Conservation (phyloP, 2,888 invertebrate species). For the Isoperla grammatica region DNA sequence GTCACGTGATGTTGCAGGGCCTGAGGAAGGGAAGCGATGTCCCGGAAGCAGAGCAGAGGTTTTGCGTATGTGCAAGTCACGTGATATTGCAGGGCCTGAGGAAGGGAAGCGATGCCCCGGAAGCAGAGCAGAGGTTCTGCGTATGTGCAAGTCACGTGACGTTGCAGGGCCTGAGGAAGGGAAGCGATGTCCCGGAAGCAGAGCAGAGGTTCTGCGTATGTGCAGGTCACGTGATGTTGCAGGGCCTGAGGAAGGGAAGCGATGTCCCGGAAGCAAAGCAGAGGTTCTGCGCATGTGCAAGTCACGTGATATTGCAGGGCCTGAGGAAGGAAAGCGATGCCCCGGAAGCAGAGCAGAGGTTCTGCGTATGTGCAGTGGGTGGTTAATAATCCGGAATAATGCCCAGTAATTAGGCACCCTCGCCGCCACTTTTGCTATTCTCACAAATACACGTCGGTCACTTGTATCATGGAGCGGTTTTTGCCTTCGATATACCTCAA, state of each 20-base stretch:
- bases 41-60: too few species aligned
- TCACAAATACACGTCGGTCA: too few species aligned
- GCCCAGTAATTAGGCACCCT: conserved; percentile 13
- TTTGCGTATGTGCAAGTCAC: background rate
- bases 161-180: background rate
- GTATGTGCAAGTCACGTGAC: background rate
- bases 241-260: background rate
- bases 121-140: background rate
- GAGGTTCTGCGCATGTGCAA: background rate
- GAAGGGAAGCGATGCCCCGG: background rate
- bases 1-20: too few species aligned
- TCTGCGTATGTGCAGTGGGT: conserved; percentile 1
- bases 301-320: background rate
- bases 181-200: background rate
- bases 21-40: too few species aligned
- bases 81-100: background rate
- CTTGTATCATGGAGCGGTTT: too few species aligned
- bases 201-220: background rate
- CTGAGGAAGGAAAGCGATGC: background rate
- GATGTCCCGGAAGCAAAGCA: background rate
- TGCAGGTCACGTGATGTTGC: background rate
- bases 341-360: conserved; percentile 1
- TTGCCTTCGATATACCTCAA: too few species aligned
- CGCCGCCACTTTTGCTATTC: conserved; percentile 1
- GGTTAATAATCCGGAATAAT: conserved; percentile 13